phyloP scores from a whole-genome alignment of 2,113 vertebrate genomes.

The Hyla sarda region DNA sequence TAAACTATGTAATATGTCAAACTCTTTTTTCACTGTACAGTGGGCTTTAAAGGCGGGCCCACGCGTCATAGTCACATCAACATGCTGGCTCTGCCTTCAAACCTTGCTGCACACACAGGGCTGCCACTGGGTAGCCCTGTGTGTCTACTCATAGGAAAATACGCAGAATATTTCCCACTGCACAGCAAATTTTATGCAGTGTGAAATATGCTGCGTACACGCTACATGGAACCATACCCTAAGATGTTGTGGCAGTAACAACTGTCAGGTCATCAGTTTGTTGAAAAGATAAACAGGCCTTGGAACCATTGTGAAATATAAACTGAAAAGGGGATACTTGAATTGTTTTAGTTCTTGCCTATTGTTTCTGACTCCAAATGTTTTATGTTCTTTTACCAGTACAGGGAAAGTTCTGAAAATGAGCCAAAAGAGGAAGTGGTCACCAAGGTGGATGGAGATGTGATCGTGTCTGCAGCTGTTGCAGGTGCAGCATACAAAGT shows the following conservation, averaged over 20 bases:
- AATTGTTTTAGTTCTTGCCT: neutral
- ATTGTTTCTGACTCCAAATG: neutral
- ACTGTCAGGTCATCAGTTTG: neutral
- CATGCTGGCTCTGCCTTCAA: too few species aligned
- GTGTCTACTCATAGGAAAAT: too few species aligned
- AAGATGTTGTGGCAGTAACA: neutral
- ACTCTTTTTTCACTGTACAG: too few species aligned
- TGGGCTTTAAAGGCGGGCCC: too few species aligned
- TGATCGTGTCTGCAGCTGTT: neutral
- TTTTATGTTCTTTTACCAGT: neutral
- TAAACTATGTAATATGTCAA: too few species aligned
- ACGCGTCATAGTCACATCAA: too few species aligned
- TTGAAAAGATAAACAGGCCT: neutral
- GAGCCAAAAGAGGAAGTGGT: neutral
- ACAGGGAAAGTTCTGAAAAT: neutral
- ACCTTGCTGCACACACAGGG: too few species aligned
- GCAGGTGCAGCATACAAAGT: neutral
- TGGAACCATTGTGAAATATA: neutral
- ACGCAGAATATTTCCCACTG: too few species aligned
- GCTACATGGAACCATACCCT: too few species aligned
- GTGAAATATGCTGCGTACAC: too few species aligned
- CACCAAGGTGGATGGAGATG: slow-evolving; percentile 4
- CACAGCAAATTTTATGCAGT: too few species aligned
- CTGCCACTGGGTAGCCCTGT: too few species aligned
- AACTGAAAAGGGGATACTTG: neutral